Conservation (phyloP, 1,140 invertebrate species). For the Caenorhabditis inopinata region DNA sequence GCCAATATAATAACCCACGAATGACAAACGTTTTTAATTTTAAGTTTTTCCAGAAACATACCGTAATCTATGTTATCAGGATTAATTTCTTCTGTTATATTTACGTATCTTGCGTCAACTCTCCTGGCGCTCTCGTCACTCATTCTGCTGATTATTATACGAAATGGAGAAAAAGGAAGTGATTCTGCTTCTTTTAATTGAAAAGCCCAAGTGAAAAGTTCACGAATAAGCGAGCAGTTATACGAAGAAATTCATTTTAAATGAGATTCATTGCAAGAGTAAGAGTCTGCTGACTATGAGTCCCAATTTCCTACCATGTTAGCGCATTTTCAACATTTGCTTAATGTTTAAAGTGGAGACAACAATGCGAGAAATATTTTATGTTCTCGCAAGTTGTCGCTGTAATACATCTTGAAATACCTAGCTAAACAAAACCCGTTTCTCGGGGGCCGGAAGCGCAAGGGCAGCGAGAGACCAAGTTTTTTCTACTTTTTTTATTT, state of each 20-base stretch:
- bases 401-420: not conserved
- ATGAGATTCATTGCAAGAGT: no score
- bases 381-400: not conserved
- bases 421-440: not conserved
- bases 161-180: no score
- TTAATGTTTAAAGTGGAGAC: not conserved
- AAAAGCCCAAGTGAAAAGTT: no score
- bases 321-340: not conserved
- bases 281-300: no score
- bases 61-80: conserved; percentile 11
- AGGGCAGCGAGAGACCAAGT: not conserved
- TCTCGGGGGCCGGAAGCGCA: not conserved
- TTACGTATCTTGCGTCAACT: not conserved
- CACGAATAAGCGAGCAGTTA: no score
- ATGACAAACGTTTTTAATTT: not conserved
- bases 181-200: no score
- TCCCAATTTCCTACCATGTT: no score
- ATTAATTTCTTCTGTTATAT: not conserved
- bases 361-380: not conserved
- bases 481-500: not conserved
- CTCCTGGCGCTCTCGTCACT: not conserved
- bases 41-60: not conserved
- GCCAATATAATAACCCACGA: no score
- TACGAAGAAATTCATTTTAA: not conserved
- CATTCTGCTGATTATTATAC: no score